phyloP scores from a whole-genome alignment of 2,888 invertebrate species.

The Eurois occulta region DNA sequence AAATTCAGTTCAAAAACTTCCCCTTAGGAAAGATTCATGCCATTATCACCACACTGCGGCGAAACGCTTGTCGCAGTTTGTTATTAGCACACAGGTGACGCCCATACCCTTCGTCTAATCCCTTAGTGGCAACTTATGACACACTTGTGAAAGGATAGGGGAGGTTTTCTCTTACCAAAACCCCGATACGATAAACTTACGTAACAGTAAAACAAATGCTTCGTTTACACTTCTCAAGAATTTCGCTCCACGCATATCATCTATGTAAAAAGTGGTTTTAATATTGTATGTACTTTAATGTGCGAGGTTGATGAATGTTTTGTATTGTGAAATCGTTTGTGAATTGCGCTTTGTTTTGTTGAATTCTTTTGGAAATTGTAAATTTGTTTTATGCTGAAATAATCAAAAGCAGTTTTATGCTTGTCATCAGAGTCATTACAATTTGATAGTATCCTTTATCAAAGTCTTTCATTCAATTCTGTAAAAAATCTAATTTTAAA shows the following conservation, averaged over 20 bases:
- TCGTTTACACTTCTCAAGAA: constrained; percentile 20
- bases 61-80: constrained; percentile 50
- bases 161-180: constrained; percentile 21
- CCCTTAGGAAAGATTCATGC: constrained; percentile 41
- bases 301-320: constrained; percentile 35
- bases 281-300: constrained; percentile 51
- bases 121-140: constrained; percentile 54
- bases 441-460: neutral
- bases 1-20: constrained; percentile 51
- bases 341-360: constrained; percentile 18
- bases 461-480: neutral
- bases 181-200: constrained; percentile 43
- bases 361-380: neutral
- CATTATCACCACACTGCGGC: constrained; percentile 55
- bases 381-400: neutral
- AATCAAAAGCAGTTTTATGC: constrained; percentile 12
- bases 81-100: constrained; percentile 57
- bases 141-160: constrained; percentile 38
- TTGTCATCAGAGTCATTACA: neutral
- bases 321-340: constrained; percentile 15
- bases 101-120: constrained; percentile 48
- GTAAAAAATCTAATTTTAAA: neutral
- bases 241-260: constrained; percentile 62
- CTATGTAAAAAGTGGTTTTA: constrained; percentile 57
- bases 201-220: constrained; percentile 29